Evolutionary conservation across 2,113 vertebrate species (phyloP), one percentile per base, ranked within the genome.

Genomic region (Nannobrachium achirus): DNA sequence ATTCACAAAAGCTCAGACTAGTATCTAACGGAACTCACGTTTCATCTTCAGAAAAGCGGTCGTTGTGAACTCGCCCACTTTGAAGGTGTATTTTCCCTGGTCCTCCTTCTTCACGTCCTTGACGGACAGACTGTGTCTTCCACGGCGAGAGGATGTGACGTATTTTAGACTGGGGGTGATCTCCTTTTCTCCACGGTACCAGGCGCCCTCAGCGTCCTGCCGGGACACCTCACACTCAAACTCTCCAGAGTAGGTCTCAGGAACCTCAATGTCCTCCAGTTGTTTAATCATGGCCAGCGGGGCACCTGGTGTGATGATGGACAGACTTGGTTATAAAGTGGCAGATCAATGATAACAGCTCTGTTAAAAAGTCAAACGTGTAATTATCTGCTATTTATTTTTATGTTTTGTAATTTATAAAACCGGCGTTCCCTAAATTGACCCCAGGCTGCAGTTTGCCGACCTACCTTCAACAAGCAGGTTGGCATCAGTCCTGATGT

Each of bases 61-160:
- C 50, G 96, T 95, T 84, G 86, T 93, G 82, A 98, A 94, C 15
- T 94, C 93, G 0, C 85, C 94, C 3, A 94, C 91, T 79, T 92
- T 92, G 75, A 96, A 99, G 61, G 92, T 94, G 33, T 98, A 99
- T 79, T 96, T 95, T 57, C 98, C 98, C 85, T 99, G 97, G 82
- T 99, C 98, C 50, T 95, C 95, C 79, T 95, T 99, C 68, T 89
- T 94, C 51, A 99, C 92, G 18, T 99, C 96, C 79, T 95, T 99
- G 56, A 99, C 86, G 3, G 94, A 94, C 62, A 99, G 92, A 16
- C 79, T 90, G 63, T 98, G 96, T 48, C 98, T 93, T 77, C 98
- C 98, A 77, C 98, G 92, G 19, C 97, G 96, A 52, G 97, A 98
- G 15, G 93, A 82, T 50, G 95, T 94, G 38, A 89, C 66, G 1